Evolutionary conservation across 2,797 vertebrate genomes (phyloP).

Genomic region (Clarias platycephalus): DNA sequence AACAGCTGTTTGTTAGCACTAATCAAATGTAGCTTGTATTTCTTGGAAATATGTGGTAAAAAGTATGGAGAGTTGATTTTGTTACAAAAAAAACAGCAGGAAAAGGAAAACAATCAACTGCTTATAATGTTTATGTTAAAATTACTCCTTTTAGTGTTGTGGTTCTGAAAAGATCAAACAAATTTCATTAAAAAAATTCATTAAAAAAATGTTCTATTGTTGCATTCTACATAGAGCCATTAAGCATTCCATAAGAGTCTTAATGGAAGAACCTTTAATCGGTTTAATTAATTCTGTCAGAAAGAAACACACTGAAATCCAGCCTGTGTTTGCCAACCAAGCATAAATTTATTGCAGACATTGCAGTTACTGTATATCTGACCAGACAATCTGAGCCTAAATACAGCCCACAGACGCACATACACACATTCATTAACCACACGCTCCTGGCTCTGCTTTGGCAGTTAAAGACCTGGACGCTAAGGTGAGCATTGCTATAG

Average conservation of each 20-base stretch:
- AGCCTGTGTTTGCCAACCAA: neutral
- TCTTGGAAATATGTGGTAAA: neutral
- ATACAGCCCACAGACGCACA: constrained; percentile 12
- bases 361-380: constrained; percentile 3
- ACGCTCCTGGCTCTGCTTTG: constrained; percentile 12
- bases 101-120: no score
- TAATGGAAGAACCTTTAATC: neutral
- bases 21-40: neutral
- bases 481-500: constrained; percentile 4
- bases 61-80: neutral
- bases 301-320: constrained; percentile 3
- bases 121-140: no score
- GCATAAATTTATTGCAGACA: constrained; percentile 32
- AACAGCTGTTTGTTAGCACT: neutral
- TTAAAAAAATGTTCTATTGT: neutral
- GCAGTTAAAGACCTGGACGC: constrained; percentile 23
- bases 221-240: neutral
- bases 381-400: constrained; percentile 9
- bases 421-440: neutral
- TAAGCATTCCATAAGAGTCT: neutral
- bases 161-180: neutral
- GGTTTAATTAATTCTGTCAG: neutral
- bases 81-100: neutral
- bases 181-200: no score
- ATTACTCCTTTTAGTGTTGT: neutral